Conservation (phyloP, 2,888 invertebrate genomes). For the Tiphia femorata region DNA sequence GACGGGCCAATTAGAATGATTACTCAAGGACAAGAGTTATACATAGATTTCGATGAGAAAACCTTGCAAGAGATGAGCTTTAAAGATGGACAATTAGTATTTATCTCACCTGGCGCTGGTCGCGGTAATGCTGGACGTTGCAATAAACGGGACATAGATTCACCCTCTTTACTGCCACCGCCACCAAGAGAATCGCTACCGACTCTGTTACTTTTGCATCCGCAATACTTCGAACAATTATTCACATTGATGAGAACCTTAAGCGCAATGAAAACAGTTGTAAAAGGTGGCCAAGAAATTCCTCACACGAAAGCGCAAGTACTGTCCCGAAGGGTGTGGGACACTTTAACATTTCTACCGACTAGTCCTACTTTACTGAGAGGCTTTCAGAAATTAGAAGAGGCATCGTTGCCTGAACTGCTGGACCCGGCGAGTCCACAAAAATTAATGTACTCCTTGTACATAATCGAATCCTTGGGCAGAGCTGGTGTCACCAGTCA, state of each 20-base stretch:
- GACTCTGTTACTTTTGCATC: constrained; percentile 84
- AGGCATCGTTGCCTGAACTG: constrained; percentile 79
- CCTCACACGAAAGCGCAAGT: constrained; percentile 88
- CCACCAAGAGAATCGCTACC: constrained; percentile 89
- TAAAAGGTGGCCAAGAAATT: constrained; percentile 78
- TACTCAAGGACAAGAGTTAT: constrained; percentile 93
- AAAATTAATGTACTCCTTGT: constrained; percentile 94
- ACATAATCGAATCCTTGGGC: constrained; percentile 86
- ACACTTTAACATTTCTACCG: constrained; percentile 90
- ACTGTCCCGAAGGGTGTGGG: constrained; percentile 93
- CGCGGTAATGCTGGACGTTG: constrained; percentile 69
- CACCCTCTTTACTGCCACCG: constrained; percentile 88
- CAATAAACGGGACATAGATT: constrained; percentile 79
- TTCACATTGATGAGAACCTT: constrained; percentile 92
- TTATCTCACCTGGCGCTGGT: constrained; percentile 89
- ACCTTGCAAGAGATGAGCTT: constrained; percentile 92
- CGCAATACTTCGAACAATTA: constrained; percentile 91
- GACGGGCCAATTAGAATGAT: constrained; percentile 93
- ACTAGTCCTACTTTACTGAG: constrained; percentile 88
- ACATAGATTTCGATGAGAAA: constrained; percentile 92
- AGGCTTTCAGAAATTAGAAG: constrained; percentile 83
- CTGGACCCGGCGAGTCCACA: constrained; percentile 92
- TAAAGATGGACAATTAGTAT: constrained; percentile 93
- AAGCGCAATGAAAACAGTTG: constrained; percentile 86
- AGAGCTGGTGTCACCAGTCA: constrained; percentile 51